Base-by-base conservation (phyloP, 2,113 vertebrate species). In the Microcebus ravelobensis region DNA sequence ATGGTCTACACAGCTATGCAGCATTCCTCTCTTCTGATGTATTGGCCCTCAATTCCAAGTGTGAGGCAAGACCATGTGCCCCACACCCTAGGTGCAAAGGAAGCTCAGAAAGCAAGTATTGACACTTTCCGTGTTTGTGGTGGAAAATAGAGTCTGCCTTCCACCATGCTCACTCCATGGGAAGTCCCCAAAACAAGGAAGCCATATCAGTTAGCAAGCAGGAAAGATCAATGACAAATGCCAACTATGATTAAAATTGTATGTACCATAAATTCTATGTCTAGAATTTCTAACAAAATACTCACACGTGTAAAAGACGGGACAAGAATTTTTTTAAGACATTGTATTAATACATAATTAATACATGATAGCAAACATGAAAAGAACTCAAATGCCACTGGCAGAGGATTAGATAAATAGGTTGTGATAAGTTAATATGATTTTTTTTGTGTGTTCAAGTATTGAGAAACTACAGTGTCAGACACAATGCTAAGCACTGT, bases 231-330 rank as follows among this genome's bases (percentile, higher is more conserved):
- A 36, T 45, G 18, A 57, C 27, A 81, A 81, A 52, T 92, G 55
- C 68, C 20, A 55, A 23, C 65, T 57, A 45, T 50, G 21, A 82
- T 55, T 92, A 85, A 81, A 94, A 50, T 52, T 85, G 13, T 52
- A 39, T 59, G 12, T 87, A 67, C 45, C 21, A 88, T 14, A 95
- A 93, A 73, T 61, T 73, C 8, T 23, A 39, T 59, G 25, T 68
- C 48, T 74, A 68, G 18, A 91, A 21, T 84, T 45, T 88, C 42
- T 83, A 87, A 82, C 79, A 52, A 87, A 90, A 90, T 82, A 42
- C 34, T 95, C 52, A 45, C 9, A 13, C 10, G n/a, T 1, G 7
- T 63, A 36, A 21, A 91, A 80, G 36, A 79, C 0, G 36, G 63
- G 68, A 48, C 0, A 52, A 39, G 67, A 42, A 34, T 18, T 61